Evolutionary conservation across 2,113 vertebrate species (phyloP).

Genomic region (Pachypanchax playfairii): DNA sequence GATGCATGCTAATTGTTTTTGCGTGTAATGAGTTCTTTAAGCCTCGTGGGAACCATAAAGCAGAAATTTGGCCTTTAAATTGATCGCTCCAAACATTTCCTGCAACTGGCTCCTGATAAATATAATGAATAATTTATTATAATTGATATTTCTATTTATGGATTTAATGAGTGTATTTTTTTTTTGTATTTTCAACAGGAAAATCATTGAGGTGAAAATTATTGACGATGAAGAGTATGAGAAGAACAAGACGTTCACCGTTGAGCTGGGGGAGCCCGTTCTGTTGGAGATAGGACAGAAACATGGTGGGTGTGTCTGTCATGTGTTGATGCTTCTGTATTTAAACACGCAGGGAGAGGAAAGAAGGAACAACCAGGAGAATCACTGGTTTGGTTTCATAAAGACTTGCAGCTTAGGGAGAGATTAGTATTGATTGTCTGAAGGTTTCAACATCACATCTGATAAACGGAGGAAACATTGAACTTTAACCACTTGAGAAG

Average conservation of each 20-base stretch:
- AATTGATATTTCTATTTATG: no score
- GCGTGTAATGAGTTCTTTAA: not conserved
- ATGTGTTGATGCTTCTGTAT: no score
- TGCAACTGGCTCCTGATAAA: no score
- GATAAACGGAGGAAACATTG: no score
- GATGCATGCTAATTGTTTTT: not conserved
- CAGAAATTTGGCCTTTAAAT: not conserved
- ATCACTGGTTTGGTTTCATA: no score
- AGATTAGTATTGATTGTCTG: no score
- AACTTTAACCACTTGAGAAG: no score
- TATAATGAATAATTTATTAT: no score
- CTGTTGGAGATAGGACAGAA: conserved; percentile 82
- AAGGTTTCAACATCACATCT: no score
- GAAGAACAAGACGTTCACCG: conserved; percentile 80
- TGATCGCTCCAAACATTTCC: conserved; percentile 8
- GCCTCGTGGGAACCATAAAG: not conserved
- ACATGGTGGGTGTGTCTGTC: conserved; percentile 56
- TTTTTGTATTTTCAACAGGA: conserved; percentile 68
- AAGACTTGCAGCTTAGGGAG: no score
- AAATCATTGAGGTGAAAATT: conserved; percentile 81
- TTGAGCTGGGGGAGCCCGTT: conserved; percentile 80
- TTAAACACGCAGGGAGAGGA: no score
- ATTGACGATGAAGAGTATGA: conserved; percentile 82
- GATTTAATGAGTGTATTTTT: not conserved
- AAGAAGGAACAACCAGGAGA: no score